A percentile compares a stretch with the other conserved stretches of the same genome.
These are phyloP conservation scores for Myopa testacea DNA, from an alignment of 2,888 invertebrate genomes.

Conservation along the genomic window DNA sequence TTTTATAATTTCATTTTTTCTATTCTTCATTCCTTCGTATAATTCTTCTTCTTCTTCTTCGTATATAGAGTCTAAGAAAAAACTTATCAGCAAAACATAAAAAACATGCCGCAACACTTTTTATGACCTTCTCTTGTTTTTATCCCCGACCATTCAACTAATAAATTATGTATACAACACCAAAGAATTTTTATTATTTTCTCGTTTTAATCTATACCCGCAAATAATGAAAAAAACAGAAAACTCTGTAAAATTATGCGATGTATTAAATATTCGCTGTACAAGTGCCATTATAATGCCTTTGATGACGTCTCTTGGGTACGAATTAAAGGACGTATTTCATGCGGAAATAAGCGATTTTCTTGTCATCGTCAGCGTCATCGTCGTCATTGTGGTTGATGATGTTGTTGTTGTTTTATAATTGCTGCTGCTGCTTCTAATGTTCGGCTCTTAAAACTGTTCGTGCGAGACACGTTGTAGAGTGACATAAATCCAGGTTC, in stretches of 20 bases:
- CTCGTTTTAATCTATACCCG: neutral
- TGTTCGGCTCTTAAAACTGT: neutral
- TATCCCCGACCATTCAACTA: too few species aligned
- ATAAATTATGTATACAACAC: too few species aligned
- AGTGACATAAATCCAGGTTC: neutral
- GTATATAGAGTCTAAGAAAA: too few species aligned
- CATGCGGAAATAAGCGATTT: slow-evolving; percentile 5
- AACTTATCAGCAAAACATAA: too few species aligned
- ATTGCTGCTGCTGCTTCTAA: neutral
- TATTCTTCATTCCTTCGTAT: too few species aligned
- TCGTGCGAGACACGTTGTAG: neutral
- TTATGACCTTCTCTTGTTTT: too few species aligned
- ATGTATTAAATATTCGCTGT: neutral
- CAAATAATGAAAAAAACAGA: neutral
- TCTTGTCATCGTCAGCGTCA: neutral
- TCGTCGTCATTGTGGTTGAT: neutral
- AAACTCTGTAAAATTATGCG: neutral
- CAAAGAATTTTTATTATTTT: too few species aligned
- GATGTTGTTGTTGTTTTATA: neutral
- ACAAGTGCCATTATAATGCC: neutral
- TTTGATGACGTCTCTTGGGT: neutral
- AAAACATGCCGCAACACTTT: too few species aligned
- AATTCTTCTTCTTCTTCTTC: too few species aligned
- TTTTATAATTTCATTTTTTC: too few species aligned
- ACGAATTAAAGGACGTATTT: neutral